Percentiles rank a stretch among this genome's conserved stretches.
Evolutionary conservation across 2,888 invertebrate species (phyloP).

Genomic region (Halictus ligatus): DNA sequence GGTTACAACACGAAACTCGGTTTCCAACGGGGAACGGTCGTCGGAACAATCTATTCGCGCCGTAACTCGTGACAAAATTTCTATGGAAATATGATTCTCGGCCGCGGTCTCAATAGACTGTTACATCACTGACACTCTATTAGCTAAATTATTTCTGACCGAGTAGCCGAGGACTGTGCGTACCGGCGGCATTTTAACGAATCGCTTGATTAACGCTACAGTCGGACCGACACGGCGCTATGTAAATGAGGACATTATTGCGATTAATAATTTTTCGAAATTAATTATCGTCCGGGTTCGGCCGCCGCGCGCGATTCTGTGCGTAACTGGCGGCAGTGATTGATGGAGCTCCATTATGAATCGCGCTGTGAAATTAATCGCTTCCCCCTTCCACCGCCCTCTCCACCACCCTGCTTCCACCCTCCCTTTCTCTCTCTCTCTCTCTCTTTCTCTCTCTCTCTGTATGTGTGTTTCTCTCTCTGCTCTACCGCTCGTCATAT

Average conservation of each 20-base stretch:
- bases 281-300: conserved; percentile 76
- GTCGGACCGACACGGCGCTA: conserved; percentile 52
- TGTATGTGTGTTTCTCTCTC: conserved; percentile 17
- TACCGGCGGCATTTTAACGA: conserved; percentile 53
- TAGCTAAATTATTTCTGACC: conserved; percentile 66
- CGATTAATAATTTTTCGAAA: conserved; percentile 80
- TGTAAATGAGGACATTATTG: conserved; percentile 77
- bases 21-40: background rate
- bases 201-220: conserved; percentile 64
- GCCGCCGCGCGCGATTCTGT: conserved; percentile 50
- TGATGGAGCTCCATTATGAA: conserved; percentile 81
- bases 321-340: conserved; percentile 77
- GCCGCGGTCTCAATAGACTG: conserved; percentile 22
- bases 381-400: conserved; percentile 51
- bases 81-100: conserved; percentile 25
- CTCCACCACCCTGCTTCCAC: conserved; percentile 29
- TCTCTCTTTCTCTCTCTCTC: conserved; percentile 15
- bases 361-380: conserved; percentile 81
- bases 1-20: background rate
- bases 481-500: conserved; percentile 39
- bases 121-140: conserved; percentile 55
- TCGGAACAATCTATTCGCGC: conserved; percentile 4
- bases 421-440: background rate
- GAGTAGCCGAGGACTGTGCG: conserved; percentile 41
- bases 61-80: conserved; percentile 20